Evolutionary conservation across 2,113 vertebrate genomes (phyloP), one percentile per base, ranked within the genome.

Genomic region (Euleptes europaea): DNA sequence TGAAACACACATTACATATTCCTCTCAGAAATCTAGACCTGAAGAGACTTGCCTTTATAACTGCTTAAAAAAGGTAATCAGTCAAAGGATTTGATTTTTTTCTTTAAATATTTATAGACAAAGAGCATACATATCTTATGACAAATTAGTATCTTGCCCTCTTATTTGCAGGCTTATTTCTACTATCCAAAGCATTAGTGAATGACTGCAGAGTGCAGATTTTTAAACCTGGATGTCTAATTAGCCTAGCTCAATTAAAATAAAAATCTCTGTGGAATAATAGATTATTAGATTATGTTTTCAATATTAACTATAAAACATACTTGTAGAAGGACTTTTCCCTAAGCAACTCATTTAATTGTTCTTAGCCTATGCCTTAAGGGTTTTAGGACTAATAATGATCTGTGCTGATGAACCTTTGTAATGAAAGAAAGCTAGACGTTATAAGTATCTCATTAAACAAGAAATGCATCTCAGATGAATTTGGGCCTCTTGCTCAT

Each of bases 221-320:
- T 86, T 88, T 95, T 93, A 92, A 90, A 83, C 82, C 85, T 94
- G 85, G 90, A 91, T 88, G 90, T 92, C 94, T 95, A 92, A 93
- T 96, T 95, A 96, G 90, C 76, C 70, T 88, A 94, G 84, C 92
- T 94, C 95, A 96, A 95, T 94, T 95, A 96, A 96, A 96, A 93
- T 94, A 92, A 89, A 57, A 92, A 92, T 92, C 93, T 93, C 91
- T 63, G 26, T 90, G 92, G 93, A 87, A 89, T 93, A 84, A 85
- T 91, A 92, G 94, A 94, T 93, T 95, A 93, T 94, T 95, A 95
- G 92, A 95, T 96, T 96, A 96, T 94, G 94, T 93, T 95, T 93
- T 93, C 90, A 95, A 91, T 95, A 96, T 94, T 96, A 94, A 93
- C 92, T 95, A 92, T 92, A 89, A 93, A 89, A 88, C 91, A 83